A percentile compares a stretch with the other conserved stretches of the same genome.
Conservation (phyloP, 2,888 invertebrate genomes). For the Lysandra bellargus region DNA sequence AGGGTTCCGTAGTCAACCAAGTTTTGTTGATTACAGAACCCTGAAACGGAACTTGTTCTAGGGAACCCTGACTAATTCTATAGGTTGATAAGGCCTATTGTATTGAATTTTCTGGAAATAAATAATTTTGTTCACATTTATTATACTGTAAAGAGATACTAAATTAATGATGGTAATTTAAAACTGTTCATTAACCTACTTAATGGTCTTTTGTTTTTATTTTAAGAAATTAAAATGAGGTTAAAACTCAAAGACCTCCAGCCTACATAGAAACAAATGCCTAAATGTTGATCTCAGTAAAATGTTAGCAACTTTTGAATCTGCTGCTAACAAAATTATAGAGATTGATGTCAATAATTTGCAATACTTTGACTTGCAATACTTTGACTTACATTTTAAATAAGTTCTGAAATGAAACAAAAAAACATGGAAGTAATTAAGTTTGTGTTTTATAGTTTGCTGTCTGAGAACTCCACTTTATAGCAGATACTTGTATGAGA, state of each 20-base stretch:
- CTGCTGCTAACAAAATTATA: neutral
- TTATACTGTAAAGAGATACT: neutral
- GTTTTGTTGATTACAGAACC: too few species aligned
- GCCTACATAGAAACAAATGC: neutral
- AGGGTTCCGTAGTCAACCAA: too few species aligned
- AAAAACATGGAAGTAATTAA: neutral
- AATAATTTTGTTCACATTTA: neutral
- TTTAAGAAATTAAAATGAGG: neutral
- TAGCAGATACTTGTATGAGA: too few species aligned
- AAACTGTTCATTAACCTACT: neutral
- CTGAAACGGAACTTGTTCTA: too few species aligned
- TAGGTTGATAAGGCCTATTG: neutral
- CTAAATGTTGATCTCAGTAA: neutral
- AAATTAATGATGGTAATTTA: neutral
- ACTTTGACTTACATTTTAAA: neutral
- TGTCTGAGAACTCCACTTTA: too few species aligned
- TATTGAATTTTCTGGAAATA: neutral
- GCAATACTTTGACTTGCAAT: too few species aligned
- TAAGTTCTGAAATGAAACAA: neutral
- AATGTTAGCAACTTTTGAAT: neutral
- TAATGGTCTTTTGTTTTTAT: neutral
- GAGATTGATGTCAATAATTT: neutral
- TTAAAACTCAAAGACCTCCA: neutral
- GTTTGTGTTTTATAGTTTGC: too few species aligned
- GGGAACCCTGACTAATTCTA: neutral